Evolutionary conservation across 2,113 vertebrate genomes (phyloP).

Genomic region (Serinus canaria): DNA sequence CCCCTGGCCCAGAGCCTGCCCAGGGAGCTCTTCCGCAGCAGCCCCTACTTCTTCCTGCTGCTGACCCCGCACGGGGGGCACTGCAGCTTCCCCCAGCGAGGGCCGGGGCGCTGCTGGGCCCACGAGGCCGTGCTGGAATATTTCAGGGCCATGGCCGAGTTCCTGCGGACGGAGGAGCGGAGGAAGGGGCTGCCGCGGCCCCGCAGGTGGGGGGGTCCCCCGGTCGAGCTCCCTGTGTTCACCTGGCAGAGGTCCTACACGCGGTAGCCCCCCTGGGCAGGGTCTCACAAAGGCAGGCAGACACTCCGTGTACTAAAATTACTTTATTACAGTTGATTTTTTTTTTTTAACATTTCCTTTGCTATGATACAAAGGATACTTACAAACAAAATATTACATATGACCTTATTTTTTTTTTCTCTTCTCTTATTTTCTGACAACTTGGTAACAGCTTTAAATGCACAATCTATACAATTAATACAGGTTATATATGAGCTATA

Average conservation of each 20-base stretch:
- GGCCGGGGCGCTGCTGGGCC: constrained; percentile 75
- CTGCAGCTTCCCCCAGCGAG: constrained; percentile 77
- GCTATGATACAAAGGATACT: constrained; percentile 95
- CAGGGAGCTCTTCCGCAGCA: constrained; percentile 81
- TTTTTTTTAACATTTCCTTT: constrained; percentile 92
- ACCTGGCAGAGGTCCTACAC: constrained; percentile 80
- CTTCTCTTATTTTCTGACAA: constrained; percentile 88
- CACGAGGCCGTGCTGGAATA: constrained; percentile 81
- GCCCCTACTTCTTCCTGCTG: constrained; percentile 85
- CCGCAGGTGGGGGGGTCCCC: neutral
- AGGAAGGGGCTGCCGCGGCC: constrained; percentile 51
- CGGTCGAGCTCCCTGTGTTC: neutral
- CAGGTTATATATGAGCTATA: constrained; percentile 96
- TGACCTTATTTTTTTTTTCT: constrained; percentile 87
- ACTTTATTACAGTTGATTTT: constrained; percentile 99
- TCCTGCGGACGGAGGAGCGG: constrained; percentile 78
- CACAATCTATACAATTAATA: constrained; percentile 99
- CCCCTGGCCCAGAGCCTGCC: constrained; percentile 70
- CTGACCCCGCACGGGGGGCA: constrained; percentile 81
- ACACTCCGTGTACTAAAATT: constrained; percentile 93
- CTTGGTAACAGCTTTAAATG: constrained; percentile 93
- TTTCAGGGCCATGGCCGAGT: constrained; percentile 79
- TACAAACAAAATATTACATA: constrained; percentile 99
- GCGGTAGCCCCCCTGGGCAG: neutral
- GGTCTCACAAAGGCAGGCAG: constrained; percentile 33